Evolutionary conservation across 2,113 vertebrate species (phyloP).

Genomic region (Psittacula cyanocephala): DNA sequence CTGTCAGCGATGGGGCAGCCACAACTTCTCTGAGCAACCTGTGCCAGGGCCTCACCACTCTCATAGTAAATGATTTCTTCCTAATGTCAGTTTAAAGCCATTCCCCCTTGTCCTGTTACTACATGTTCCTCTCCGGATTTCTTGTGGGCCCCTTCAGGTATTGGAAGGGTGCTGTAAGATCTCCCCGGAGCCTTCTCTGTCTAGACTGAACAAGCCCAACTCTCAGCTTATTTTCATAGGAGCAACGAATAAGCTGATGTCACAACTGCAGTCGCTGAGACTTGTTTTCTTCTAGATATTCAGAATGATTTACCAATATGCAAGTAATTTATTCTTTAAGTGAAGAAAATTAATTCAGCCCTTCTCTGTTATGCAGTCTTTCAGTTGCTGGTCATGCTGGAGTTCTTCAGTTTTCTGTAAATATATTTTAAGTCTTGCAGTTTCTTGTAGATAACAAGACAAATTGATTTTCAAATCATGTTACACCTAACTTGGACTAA

Average conservation of each 20-base stretch:
- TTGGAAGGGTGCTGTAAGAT: neutral
- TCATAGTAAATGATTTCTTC: neutral
- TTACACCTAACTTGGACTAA: neutral
- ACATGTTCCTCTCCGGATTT: neutral
- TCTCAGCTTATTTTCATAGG: neutral
- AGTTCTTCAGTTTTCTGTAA: neutral
- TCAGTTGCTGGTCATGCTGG: neutral
- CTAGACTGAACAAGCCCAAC: neutral
- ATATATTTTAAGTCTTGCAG: neutral
- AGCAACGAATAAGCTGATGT: neutral
- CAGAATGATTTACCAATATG: neutral
- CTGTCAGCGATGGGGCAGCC: neutral
- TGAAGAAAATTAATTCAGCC: neutral
- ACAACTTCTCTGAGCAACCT: neutral
- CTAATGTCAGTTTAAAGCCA: neutral
- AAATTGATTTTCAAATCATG: neutral
- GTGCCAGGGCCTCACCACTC: neutral
- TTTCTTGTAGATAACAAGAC: neutral
- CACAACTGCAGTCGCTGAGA: neutral
- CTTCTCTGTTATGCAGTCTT: neutral
- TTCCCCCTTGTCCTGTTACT: neutral
- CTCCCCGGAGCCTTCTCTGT: neutral
- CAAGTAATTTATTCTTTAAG: neutral
- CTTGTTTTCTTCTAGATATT: neutral
- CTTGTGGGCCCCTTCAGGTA: neutral